Base-by-base conservation (phyloP, 2,888 invertebrate genomes). In the Sphecodes monilicornis region DNA sequence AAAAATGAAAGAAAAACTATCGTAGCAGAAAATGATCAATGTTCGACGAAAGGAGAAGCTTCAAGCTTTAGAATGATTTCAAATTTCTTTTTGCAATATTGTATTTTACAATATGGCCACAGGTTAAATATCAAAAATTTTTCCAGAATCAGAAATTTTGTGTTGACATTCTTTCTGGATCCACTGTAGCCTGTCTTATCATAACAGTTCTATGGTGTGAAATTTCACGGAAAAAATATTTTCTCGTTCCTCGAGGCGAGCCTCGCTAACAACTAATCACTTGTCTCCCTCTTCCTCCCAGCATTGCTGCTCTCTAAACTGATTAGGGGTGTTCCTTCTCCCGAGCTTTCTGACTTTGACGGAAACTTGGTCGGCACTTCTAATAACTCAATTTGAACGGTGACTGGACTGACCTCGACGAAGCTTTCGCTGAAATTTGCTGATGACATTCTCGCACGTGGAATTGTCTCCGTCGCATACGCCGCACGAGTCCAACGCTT, bases 401-500 rank as follows among this genome's bases (percentile, higher is more conserved):
- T 29, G 69, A 79, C 81, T 68, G 77, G 76, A 86, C 87, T 86
- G 90, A 95, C 96, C 95, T 94, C 95, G 93, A 87, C 95, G 95
- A 75, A 96, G 92, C 90, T 93, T 95, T 88, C 95, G 94, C 57
- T 94, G 92, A 90, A 95, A 94, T 82, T 92, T 93, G 85, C 92
- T 92, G 86, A 92, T 92, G 93, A 96, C 94, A 76, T 95, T 95
- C 64, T 95, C 95, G 92, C 97, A 97, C 70, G 96, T 95, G 29
- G 96, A 95, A 91, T 96, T 96, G 92, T 96, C 96, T 18, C 97
- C 97, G 46, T 96, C 96, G 92, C 97, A 97, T 70, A 96, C 95
- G 2, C 97, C 97, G 91, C 97, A 97, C 32, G 94, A 94, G 93
- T 97, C 97, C 84, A 95, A 93, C 75, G 91, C 92, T 78, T 95